Conservation (phyloP, 2,113 vertebrate species). For the Leptobrachium leishanense region DNA sequence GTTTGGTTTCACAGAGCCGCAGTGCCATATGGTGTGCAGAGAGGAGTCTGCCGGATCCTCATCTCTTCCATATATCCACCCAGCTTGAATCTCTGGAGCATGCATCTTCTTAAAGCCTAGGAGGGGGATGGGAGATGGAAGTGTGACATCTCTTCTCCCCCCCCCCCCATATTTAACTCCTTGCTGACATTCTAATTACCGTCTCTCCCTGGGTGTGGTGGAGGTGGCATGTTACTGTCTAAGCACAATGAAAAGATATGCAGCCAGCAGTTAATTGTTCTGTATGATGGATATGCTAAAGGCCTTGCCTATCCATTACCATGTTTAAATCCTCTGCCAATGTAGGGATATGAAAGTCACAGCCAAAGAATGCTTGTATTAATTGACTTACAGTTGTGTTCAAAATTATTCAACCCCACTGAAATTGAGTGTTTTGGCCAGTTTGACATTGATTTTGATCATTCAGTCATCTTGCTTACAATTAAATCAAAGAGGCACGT, state of each 20-base stretch:
- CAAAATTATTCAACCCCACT: too few species aligned
- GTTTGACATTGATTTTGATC: too few species aligned
- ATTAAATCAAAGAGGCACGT: too few species aligned
- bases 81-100: slow-evolving; percentile 33
- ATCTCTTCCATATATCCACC: slow-evolving; percentile 26
- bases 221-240: too few species aligned
- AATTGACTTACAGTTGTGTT: too few species aligned
- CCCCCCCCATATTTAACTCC: slow-evolving; percentile 33
- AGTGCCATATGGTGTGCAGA: slow-evolving; percentile 43
- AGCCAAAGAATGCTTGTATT: too few species aligned
- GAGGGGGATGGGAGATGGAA: slow-evolving; percentile 29
- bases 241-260: background rate
- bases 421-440: too few species aligned
- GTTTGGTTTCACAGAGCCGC: slow-evolving; percentile 35
- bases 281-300: background rate
- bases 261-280: background rate
- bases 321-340: background rate
- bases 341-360: too few species aligned
- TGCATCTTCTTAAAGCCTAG: slow-evolving; percentile 18
- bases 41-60: slow-evolving; percentile 22
- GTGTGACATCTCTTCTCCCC: slow-evolving; percentile 3
- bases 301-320: background rate
- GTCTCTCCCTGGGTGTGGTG: too few species aligned
- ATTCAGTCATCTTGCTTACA: too few species aligned
- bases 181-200: slow-evolving; percentile 31